A percentile compares a stretch with the other conserved stretches of the same genome.
Conservation (phyloP, 1,140 invertebrate genomes). For the Halesus radiatus region DNA sequence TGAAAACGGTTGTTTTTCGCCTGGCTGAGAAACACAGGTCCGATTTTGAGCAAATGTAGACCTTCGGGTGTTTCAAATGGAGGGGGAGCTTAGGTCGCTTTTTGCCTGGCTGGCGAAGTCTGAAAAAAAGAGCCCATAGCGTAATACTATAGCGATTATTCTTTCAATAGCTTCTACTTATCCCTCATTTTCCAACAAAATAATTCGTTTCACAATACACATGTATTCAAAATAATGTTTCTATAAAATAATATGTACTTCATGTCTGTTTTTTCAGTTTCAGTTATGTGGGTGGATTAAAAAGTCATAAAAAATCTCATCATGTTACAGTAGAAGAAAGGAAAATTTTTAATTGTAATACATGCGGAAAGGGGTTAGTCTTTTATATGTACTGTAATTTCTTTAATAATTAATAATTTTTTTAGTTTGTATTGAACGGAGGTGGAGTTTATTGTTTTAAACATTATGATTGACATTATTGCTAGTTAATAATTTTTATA, state of each 20-base stretch:
- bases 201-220: conserved; percentile 45
- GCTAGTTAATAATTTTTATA: background rate
- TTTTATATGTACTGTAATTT: background rate
- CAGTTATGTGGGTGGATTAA: conserved; percentile 37
- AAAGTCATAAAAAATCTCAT: conserved; percentile 41
- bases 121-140: no score
- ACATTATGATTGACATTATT: background rate
- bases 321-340: conserved; percentile 46
- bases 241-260: background rate
- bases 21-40: no score
- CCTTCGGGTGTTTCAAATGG: no score
- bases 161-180: no score
- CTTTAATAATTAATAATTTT: background rate
- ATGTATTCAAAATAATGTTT: conserved; percentile 25
- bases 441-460: no score
- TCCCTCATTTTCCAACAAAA: background rate
- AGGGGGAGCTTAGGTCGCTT: no score
- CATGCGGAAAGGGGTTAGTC: conserved; percentile 50
- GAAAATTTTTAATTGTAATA: conserved; percentile 40
- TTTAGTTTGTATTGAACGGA: no score
- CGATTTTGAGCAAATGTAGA: no score
- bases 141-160: no score
- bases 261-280: conserved; percentile 32
- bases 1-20: no score
- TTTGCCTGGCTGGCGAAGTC: no score